Conservation (phyloP, 2,888 invertebrate genomes). For the Odontocerum albicorne region DNA sequence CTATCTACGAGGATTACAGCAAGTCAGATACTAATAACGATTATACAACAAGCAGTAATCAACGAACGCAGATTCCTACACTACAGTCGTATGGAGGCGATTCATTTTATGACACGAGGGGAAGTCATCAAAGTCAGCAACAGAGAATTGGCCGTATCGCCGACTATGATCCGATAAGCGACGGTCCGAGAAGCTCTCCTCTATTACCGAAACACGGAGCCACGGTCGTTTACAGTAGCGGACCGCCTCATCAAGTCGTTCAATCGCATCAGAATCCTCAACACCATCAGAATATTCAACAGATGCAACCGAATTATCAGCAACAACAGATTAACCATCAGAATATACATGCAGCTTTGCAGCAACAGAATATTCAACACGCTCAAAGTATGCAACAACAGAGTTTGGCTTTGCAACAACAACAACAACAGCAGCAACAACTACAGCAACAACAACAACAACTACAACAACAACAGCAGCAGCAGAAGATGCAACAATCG, state of each 20-base stretch:
- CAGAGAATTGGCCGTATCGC: conserved; percentile 72
- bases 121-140: conserved; percentile 22
- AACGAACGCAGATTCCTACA: conserved; percentile 5
- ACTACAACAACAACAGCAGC: conserved; percentile 1
- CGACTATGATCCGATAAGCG: conserved; percentile 77
- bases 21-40: conserved; percentile 9
- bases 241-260: conserved; percentile 38
- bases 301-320: conserved; percentile 37
- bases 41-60: conserved; percentile 17
- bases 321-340: conserved; percentile 42
- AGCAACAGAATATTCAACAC: too few relatives aligned
- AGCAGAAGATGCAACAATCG: conserved; percentile 18
- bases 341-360: conserved; percentile 39
- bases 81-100: conserved; percentile 21
- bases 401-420: neutral
- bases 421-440: conserved; percentile 1
- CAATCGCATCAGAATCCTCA: conserved; percentile 43
- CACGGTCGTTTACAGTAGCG: conserved; percentile 78
- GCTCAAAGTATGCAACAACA: conserved; percentile 45
- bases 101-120: conserved; percentile 10
- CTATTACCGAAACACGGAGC: conserved; percentile 78
- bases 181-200: conserved; percentile 68
- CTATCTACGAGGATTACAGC: conserved; percentile 29
- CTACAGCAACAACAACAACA: conserved; percentile 1
- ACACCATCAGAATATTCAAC: conserved; percentile 41